These are phyloP conservation scores for Prunella fulvescens DNA, from an alignment of 2,113 vertebrate species.

Conservation along the genomic window DNA sequence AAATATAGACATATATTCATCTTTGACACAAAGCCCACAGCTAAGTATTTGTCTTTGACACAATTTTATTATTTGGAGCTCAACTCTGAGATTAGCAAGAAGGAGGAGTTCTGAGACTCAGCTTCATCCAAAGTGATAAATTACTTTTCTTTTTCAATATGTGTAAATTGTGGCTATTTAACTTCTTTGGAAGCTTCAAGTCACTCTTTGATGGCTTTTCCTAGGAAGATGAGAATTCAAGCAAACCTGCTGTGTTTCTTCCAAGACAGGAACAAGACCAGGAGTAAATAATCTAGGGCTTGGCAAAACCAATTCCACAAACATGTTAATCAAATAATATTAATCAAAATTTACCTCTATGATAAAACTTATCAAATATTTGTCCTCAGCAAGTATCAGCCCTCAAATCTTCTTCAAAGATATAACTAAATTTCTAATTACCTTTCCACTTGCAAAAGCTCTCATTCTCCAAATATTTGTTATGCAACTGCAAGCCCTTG, in stretches of 20 bases:
- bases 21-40: not conserved
- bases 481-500: conserved; percentile 57
- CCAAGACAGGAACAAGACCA: not conserved
- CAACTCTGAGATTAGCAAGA: not conserved
- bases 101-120: not conserved
- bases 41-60: not conserved
- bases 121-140: not conserved
- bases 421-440: not conserved
- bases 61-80: not conserved
- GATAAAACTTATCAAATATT: not conserved
- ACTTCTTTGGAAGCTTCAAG: not conserved
- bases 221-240: not conserved
- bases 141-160: not conserved
- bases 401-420: not conserved
- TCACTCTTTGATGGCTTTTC: not conserved
- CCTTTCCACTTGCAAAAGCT: conserved; percentile 62
- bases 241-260: not conserved
- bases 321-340: not conserved
- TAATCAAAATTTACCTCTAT: not conserved
- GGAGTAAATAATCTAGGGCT: not conserved
- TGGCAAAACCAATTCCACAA: not conserved
- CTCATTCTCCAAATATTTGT: conserved; percentile 49
- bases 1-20: not conserved
- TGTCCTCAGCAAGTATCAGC: not conserved
- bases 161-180: not conserved